These are phyloP conservation scores for Leptinotarsa haldemani DNA, from an alignment of 2,888 invertebrate genomes.

Conservation along the genomic window DNA sequence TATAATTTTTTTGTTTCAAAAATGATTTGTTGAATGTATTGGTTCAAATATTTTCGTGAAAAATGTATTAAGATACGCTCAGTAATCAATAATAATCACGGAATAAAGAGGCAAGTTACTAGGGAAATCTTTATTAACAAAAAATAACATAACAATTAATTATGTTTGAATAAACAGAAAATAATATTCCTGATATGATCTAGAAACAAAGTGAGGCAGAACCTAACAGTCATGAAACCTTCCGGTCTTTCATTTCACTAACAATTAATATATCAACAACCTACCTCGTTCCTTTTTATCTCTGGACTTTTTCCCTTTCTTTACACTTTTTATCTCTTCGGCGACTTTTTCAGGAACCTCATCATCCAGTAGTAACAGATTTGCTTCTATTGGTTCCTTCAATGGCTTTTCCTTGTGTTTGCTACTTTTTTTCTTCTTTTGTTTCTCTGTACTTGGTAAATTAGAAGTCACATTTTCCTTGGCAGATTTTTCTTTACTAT, in stretches of 20 bases:
- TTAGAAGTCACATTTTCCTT: slow-evolving; percentile 34
- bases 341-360: slow-evolving; percentile 61
- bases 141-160: neutral
- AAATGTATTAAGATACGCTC: neutral
- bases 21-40: no score
- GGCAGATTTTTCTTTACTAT: slow-evolving; percentile 51
- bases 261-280: slow-evolving; percentile 13
- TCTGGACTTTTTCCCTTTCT: slow-evolving; percentile 56
- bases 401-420: slow-evolving; percentile 37
- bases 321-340: slow-evolving; percentile 53
- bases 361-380: slow-evolving; percentile 57
- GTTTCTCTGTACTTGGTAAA: slow-evolving; percentile 53
- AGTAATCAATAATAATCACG: neutral
- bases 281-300: slow-evolving; percentile 51
- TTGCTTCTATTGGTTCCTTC: slow-evolving; percentile 49
- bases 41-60: no score
- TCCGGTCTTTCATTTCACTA: neutral
- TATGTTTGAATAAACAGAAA: neutral
- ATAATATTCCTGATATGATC: neutral
- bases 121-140: slow-evolving; percentile 5
- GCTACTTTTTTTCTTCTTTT: slow-evolving; percentile 61
- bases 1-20: no score
- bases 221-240: neutral
- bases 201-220: neutral
- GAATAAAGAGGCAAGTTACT: neutral